phyloP scores from a whole-genome alignment of 1,140 invertebrate genomes.

The Diorhabda elongata region DNA sequence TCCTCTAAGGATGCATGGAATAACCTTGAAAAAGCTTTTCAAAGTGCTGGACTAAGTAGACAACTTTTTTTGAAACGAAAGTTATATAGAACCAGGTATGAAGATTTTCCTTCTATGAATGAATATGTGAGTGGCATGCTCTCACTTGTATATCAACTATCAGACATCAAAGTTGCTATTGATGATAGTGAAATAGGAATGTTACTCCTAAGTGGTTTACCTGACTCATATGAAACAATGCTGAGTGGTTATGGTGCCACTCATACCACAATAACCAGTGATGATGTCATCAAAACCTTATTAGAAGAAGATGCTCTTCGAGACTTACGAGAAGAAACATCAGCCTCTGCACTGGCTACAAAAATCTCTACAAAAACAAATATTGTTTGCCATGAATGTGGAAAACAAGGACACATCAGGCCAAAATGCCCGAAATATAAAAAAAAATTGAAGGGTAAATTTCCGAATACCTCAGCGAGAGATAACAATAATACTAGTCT shows the following conservation, averaged over 20 bases:
- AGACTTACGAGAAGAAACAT: not conserved
- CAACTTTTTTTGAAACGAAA: too few species aligned
- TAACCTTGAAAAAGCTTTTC: too few species aligned
- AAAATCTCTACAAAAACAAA: not conserved
- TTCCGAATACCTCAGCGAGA: not conserved
- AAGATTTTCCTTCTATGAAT: too few species aligned
- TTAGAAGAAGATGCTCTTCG: not conserved
- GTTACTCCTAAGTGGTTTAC: not conserved
- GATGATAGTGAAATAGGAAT: too few species aligned
- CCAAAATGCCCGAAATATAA: constrained; percentile 6
- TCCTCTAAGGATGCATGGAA: too few species aligned
- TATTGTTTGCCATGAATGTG: constrained; percentile 19
- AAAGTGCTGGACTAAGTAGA: too few species aligned
- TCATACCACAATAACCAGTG: not conserved
- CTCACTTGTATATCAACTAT: too few species aligned
- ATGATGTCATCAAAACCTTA: not conserved
- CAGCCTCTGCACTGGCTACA: not conserved
- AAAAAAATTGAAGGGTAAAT: not conserved
- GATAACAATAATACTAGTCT: constrained; percentile 5
- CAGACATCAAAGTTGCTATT: too few species aligned
- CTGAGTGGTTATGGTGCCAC: not conserved
- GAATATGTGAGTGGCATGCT: too few species aligned
- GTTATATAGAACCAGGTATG: too few species aligned
- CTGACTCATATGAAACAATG: not conserved
- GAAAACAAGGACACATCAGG: constrained; percentile 19